Conservation (phyloP, 2,888 invertebrate species). For the Drosophila picticornis region DNA sequence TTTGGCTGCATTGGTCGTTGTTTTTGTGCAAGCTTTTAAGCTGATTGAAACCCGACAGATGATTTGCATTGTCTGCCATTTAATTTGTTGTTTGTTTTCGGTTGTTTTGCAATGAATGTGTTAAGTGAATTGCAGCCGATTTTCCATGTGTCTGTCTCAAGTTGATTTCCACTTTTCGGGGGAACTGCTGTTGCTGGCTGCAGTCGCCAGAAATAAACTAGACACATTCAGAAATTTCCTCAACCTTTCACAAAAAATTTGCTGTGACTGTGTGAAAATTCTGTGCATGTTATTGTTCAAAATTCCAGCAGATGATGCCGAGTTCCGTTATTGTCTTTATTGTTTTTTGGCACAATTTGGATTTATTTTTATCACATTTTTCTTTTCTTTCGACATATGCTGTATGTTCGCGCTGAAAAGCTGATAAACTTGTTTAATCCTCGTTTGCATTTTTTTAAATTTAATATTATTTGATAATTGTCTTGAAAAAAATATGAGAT, state of each 20-base stretch:
- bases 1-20: not conserved
- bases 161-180: not conserved
- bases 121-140: conserved; percentile 44
- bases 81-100: not conserved
- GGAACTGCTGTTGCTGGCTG: conserved; percentile 5
- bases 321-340: conserved; percentile 2
- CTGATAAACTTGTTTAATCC: conserved; percentile 41
- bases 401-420: conserved; percentile 20
- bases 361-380: conserved; percentile 63
- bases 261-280: not conserved
- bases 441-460: not conserved
- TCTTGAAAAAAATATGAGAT: not conserved
- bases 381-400: not conserved
- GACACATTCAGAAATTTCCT: conserved; percentile 2
- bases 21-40: conserved; percentile 55
- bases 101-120: conserved; percentile 22
- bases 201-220: conserved; percentile 48
- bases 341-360: conserved; percentile 64
- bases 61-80: conserved; percentile 59
- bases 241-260: conserved; percentile 13
- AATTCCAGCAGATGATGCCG: conserved; percentile 46
- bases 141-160: conserved; percentile 18
- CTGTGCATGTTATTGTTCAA: conserved; percentile 20
- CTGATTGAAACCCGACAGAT: conserved; percentile 71
- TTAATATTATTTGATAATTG: not conserved